Base-by-base conservation (phyloP, 2,797 vertebrate species). In the Anomalospiza imberbis region DNA sequence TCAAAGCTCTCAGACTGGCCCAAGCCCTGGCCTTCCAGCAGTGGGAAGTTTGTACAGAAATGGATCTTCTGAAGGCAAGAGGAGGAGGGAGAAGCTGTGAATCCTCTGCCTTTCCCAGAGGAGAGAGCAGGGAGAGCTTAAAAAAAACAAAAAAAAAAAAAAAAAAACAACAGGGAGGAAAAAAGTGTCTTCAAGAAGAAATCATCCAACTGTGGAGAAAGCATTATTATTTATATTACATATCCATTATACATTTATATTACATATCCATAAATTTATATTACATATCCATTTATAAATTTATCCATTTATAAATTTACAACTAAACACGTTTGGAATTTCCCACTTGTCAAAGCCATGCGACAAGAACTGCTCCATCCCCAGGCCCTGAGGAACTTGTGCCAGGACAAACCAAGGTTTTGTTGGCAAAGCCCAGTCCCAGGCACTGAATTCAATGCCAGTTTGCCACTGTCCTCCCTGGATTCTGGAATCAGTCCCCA, bases 291-390 rank as follows among this genome's bases (percentile, higher is more conserved):
- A 14, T 7, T 17, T 34, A 34, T 34, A 34, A 34, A 34, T 34
- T 34, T 34, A 34, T 34, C 34, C 34, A 34, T 34, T 34, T 34
- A 17, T 18, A 14, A n/a, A 40, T 34, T 57, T 29, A 32, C 10
- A 17, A 10, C 0, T 2, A 11, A 62, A 28, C 14, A n/a, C 0
- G 1, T 42, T 4, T 9, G 17, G 55, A 40, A 78, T 57, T 80
- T 36, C 12, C 38, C 32, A 9, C 21, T 32, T 28, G 21, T 10
- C 72, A 47, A 72, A 75, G 42, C 34, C 58, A n/a, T 22, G 75
- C 65, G 11, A 11, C 14, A 1, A 31, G 42, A 84, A 13, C n/a
- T 47, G 21, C 36, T 70, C 60, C 19, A 3, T 44, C 51, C 55
- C 50, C 14, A 9, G 2, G 21, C 66, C 72, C 77, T n/a, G 66